A percentile compares a stretch with the other conserved stretches of the same genome.
phyloP scores from a whole-genome alignment of 2,888 invertebrate genomes.

The Creontiades dilutus region DNA sequence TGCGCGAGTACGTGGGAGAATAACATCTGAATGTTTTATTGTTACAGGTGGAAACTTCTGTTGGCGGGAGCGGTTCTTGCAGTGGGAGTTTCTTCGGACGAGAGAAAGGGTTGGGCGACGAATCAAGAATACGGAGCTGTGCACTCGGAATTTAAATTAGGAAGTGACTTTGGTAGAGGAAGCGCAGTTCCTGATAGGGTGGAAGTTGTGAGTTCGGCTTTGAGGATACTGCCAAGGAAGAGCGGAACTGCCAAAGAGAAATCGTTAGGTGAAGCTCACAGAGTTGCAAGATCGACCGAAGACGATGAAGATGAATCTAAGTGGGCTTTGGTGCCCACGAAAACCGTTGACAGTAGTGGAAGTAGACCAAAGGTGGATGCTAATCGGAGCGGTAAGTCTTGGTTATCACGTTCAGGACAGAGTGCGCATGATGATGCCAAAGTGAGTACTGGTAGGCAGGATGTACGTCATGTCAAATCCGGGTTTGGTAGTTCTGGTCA shows the following conservation, averaged over 20 bases:
- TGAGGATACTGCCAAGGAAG: constrained; percentile 69
- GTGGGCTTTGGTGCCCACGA: constrained; percentile 1
- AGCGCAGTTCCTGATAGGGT: constrained; percentile 60
- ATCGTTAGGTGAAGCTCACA: not conserved
- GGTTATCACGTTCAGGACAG: not conserved
- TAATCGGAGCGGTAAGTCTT: not conserved
- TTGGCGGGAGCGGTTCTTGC: constrained; percentile 2
- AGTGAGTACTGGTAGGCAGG: too few species aligned
- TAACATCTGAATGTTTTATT: constrained; percentile 50
- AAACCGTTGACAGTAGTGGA: not conserved
- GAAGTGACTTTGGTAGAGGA: not conserved
- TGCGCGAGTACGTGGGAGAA: not conserved
- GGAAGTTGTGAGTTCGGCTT: constrained; percentile 73
- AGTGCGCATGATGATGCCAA: not conserved
- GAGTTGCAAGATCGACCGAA: not conserved
- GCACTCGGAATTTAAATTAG: constrained; percentile 12
- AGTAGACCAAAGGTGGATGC: not conserved
- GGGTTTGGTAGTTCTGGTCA: not conserved
- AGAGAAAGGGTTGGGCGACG: not conserved
- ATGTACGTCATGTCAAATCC: too few species aligned
- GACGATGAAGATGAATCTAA: not conserved
- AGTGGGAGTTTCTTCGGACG: constrained; percentile 27
- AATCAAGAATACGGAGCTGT: constrained; percentile 3
- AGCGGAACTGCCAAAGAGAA: not conserved
- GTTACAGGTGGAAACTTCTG: constrained; percentile 64